Base-by-base conservation (phyloP, 1,140 invertebrate genomes). In the Brachionus rubens region DNA sequence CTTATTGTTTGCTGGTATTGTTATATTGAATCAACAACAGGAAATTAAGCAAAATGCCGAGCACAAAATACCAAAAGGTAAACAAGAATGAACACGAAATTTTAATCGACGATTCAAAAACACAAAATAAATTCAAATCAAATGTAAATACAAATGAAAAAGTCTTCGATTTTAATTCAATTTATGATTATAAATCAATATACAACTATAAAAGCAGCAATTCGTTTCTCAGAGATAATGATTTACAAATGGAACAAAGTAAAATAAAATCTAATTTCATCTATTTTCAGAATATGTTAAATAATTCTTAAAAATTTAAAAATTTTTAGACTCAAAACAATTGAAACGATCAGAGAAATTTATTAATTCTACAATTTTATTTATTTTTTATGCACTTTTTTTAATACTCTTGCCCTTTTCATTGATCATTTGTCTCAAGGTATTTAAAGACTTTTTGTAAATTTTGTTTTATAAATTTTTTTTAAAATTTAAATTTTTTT, bases 141-240 rank as follows among this genome's bases (percentile, higher is more conserved):
- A n/a, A n/a, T 47, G n/a, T 47, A 40, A 36, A 40, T 30, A 68
- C 21, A 16, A 14, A 68, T 19, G 36, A 68, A 30, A 30, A 12
- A 48, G 28, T 26, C 9, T 72, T 72, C 30, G 68, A 72, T 54
- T 72, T 50, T 50, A 48, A 12, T 10, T 72, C 68, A 40, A 72
- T 72, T n/a, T 21, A 72, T 41, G 50, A 72, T 48, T 72, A 36
- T 10, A 48, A 72, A 50, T 72, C 68, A 40, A 48, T 54, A 26
- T 72, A 26, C 46, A 72, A 30, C 26, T 72, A 72, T 41, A 72
- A 52, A 21, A 33, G 40, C 36, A 10, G 14, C 14, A 30, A 50
- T 50, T 2, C 3, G 19, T 70, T 16, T 36, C 14, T 47, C 2
- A 47, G 19, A 48, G n/a, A 70, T 70, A 50, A 47, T 30, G 24